Evolutionary conservation across 1,140 invertebrate species (phyloP).

Genomic region (Procambarus clarkii): DNA sequence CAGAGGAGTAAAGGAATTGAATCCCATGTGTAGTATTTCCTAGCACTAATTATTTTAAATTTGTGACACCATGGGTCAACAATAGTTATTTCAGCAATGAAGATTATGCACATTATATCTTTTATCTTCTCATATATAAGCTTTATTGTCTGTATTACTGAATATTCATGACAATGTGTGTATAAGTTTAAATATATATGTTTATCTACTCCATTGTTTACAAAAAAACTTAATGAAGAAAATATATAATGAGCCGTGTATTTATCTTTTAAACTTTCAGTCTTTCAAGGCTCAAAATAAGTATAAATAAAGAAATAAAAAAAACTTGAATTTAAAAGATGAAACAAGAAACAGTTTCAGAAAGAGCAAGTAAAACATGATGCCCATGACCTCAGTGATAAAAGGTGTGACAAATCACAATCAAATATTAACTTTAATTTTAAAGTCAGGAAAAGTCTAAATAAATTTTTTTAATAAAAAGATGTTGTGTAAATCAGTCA

Average conservation of each 20-base stretch:
- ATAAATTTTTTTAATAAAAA: constrained; percentile 27
- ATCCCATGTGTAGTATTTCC: constrained; percentile 32
- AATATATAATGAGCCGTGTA: constrained; percentile 27
- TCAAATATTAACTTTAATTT: constrained; percentile 22
- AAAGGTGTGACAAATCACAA: background rate
- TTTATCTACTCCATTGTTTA: background rate
- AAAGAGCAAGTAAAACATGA: constrained; percentile 43
- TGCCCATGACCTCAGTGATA: constrained; percentile 54
- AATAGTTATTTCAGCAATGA: background rate
- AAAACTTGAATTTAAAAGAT: constrained; percentile 32
- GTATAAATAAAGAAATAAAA: constrained; percentile 20
- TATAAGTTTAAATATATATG: background rate
- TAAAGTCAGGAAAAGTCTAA: constrained; percentile 5
- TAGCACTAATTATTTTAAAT: constrained; percentile 7
- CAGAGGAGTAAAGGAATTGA: constrained; percentile 64
- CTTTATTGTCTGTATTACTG: background rate
- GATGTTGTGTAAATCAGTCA: constrained; percentile 40
- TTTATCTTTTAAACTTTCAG: constrained; percentile 24
- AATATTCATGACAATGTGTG: constrained; percentile 1
- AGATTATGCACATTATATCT: background rate
- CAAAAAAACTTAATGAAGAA: constrained; percentile 1
- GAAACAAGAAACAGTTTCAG: constrained; percentile 49
- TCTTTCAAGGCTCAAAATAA: constrained; percentile 46
- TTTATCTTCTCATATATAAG: background rate
- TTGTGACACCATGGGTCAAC: constrained; percentile 1